phyloP scores from a whole-genome alignment of 2,113 vertebrate genomes.

The Leptobrachium leishanense region DNA sequence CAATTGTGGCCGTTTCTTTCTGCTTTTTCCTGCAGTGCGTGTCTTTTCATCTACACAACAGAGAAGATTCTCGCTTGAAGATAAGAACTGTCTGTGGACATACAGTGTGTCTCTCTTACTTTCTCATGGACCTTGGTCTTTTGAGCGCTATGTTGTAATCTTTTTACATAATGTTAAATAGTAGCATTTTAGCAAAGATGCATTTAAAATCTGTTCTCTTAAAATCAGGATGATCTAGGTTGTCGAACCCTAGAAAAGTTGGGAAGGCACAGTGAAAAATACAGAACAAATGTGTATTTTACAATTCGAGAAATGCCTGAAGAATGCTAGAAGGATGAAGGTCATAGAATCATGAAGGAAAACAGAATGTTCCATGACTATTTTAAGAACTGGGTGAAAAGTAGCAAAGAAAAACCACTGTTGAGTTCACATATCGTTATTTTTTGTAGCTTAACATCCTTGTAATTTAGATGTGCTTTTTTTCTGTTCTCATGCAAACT shows the following conservation, averaged over 20 bases:
- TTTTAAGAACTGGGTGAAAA: neutral
- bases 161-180: no score
- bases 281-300: neutral
- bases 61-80: no score
- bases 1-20: no score
- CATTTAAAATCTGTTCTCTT: neutral
- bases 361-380: neutral
- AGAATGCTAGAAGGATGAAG: neutral
- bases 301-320: neutral
- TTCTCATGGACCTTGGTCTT: no score
- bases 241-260: neutral
- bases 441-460: constrained; percentile 23
- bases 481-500: constrained; percentile 45
- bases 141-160: no score
- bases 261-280: neutral
- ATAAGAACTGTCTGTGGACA: no score
- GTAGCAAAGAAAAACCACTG: neutral
- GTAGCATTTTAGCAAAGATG: neutral
- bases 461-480: constrained; percentile 28
- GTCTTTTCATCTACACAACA: no score
- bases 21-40: no score
- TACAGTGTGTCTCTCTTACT: no score
- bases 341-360: neutral
- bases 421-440: constrained; percentile 16
- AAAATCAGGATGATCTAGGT: neutral